A percentile compares a stretch with the other conserved stretches of the same genome.
Evolutionary conservation across 1,140 invertebrate species (phyloP).

Genomic region (Andrena cerasifolii): DNA sequence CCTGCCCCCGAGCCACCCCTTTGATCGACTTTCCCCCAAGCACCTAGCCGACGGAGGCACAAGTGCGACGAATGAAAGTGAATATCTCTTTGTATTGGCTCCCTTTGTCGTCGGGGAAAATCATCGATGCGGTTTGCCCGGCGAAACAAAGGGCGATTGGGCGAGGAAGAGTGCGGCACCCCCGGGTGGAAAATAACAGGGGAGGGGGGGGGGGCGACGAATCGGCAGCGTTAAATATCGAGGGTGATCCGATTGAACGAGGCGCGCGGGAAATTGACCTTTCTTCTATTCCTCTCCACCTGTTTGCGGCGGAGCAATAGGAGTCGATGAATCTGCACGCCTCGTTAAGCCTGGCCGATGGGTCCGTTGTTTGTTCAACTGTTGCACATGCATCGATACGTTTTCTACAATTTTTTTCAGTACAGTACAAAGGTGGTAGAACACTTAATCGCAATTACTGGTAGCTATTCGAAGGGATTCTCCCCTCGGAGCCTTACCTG

Average conservation of each 20-base stretch:
- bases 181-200: background rate
- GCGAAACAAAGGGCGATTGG: too few species aligned
- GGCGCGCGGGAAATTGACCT: slow-evolving; percentile 43
- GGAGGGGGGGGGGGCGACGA: too few species aligned
- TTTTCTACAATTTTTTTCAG: too few species aligned
- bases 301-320: background rate
- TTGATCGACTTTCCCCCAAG: slow-evolving; percentile 15
- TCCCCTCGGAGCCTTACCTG: slow-evolving; percentile 89
- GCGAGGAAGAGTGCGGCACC: background rate
- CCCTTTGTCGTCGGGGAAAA: background rate
- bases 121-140: background rate
- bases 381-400: background rate
- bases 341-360: slow-evolving; percentile 21
- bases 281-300: slow-evolving; percentile 21
- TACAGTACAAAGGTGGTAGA: too few species aligned
- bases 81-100: background rate
- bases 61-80: slow-evolving; percentile 28
- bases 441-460: too few species aligned
- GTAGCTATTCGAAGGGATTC: too few species aligned
- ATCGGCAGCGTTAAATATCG: slow-evolving; percentile 39
- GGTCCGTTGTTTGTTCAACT: too few species aligned
- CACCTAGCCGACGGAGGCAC: slow-evolving; percentile 20
- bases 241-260: slow-evolving; percentile 20
- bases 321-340: too few species aligned
- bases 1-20: background rate